Evolutionary conservation across 2,113 vertebrate genomes (phyloP).

Genomic region (Apus apus): DNA sequence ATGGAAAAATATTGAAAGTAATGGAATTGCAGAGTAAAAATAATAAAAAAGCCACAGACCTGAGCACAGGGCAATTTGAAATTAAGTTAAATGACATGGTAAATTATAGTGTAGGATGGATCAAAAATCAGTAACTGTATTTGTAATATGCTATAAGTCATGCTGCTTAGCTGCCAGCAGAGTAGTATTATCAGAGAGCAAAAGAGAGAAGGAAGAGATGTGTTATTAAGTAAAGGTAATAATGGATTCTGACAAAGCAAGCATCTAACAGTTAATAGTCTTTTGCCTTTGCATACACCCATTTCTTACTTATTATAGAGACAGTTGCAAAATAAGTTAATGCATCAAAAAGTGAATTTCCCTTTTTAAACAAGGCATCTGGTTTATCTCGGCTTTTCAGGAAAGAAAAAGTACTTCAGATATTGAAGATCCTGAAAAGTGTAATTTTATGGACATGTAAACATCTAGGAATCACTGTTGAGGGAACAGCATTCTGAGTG

Average conservation of each 20-base stretch:
- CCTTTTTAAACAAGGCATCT: neutral
- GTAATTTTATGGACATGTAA: neutral
- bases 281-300: neutral
- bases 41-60: constrained; percentile 10
- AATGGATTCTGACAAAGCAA: neutral
- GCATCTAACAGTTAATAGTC: neutral
- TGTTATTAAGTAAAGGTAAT: constrained; percentile 2
- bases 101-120: neutral
- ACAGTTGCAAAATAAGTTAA: neutral
- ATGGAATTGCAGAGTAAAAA: constrained; percentile 10
- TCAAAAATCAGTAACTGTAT: neutral
- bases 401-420: neutral
- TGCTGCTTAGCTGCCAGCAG: neutral
- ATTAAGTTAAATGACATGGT: constrained; percentile 1
- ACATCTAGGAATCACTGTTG: neutral
- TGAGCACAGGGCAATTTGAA: constrained; percentile 29
- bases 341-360: neutral
- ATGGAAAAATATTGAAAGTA: constrained; percentile 36
- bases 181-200: neutral
- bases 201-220: neutral
- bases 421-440: neutral
- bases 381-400: neutral
- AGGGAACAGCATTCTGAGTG: neutral
- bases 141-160: neutral
- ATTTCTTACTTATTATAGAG: neutral